phyloP scores from a whole-genome alignment of 2,113 vertebrate genomes.

The Pseudopodoces humilis region DNA sequence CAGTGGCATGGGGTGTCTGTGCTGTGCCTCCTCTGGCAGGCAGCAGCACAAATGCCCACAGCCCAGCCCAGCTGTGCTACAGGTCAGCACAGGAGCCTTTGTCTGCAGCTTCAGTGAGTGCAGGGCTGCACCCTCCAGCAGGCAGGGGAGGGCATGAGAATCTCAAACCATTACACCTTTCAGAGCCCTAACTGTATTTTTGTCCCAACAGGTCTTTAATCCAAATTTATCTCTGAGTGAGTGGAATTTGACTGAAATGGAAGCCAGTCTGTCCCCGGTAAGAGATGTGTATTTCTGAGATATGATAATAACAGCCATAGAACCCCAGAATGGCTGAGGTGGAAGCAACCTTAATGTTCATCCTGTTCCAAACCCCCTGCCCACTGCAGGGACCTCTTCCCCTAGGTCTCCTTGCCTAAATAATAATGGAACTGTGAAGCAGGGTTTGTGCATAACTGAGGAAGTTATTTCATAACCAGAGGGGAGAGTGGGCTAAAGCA shows the following conservation, averaged over 20 bases:
- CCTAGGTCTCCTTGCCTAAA: neutral
- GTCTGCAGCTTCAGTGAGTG: neutral
- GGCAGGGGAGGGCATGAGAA: neutral
- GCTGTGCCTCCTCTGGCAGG: neutral
- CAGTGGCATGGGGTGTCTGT: neutral
- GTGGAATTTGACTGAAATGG: constrained; percentile 88
- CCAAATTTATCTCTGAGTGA: constrained; percentile 82
- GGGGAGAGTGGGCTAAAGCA: neutral
- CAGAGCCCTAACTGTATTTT: neutral
- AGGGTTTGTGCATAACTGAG: neutral
- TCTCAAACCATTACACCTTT: neutral
- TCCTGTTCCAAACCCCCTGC: neutral
- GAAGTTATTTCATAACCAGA: neutral
- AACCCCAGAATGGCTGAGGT: neutral
- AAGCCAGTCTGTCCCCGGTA: constrained; percentile 85
- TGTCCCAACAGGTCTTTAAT: constrained; percentile 79
- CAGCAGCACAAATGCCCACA: neutral
- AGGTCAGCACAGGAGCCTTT: neutral
- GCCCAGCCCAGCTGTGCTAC: neutral
- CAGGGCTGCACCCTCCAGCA: neutral
- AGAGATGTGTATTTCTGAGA: constrained; percentile 21
- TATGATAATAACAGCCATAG: neutral
- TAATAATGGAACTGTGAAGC: neutral
- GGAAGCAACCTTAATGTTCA: neutral
- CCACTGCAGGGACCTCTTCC: neutral